phyloP scores from a whole-genome alignment of 2,888 invertebrate species.

The Frankliniella intonsa region DNA sequence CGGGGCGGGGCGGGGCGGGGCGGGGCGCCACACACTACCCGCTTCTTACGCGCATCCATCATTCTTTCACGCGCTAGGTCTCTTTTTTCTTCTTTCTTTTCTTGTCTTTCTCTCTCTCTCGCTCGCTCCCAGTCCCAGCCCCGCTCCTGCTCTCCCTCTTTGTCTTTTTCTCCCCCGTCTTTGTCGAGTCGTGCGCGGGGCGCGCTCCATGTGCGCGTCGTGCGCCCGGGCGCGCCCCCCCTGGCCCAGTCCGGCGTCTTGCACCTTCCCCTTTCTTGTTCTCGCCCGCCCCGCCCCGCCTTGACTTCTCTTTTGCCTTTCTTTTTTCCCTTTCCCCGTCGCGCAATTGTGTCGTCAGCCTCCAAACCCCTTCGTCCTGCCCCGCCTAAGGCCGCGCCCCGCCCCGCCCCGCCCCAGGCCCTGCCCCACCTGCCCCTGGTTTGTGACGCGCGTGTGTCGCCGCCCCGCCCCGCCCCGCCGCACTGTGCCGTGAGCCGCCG shows the following conservation, averaged over 20 bases:
- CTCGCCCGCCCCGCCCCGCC: too few relatives aligned
- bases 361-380: neutral
- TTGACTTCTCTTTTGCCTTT: too few relatives aligned
- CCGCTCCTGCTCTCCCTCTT: neutral
- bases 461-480: neutral
- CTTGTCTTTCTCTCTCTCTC: constrained; percentile 1
- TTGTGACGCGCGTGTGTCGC: neutral
- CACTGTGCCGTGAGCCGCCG: neutral
- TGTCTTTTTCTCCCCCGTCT: neutral
- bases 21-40: constrained; percentile 6
- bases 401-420: neutral
- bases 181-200: neutral
- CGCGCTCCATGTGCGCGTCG: neutral
- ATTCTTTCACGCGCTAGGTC: neutral
- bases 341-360: neutral
- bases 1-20: neutral
- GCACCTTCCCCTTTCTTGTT: neutral
- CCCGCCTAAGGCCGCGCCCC: neutral
- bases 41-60: constrained; percentile 21
- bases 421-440: too few relatives aligned
- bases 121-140: neutral
- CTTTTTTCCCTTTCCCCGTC: neutral
- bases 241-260: neutral
- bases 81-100: neutral
- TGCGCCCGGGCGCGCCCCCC: too few relatives aligned